These are phyloP conservation scores for Plotosus lineatus DNA, from an alignment of 2,113 vertebrate genomes.

Conservation along the genomic window DNA sequence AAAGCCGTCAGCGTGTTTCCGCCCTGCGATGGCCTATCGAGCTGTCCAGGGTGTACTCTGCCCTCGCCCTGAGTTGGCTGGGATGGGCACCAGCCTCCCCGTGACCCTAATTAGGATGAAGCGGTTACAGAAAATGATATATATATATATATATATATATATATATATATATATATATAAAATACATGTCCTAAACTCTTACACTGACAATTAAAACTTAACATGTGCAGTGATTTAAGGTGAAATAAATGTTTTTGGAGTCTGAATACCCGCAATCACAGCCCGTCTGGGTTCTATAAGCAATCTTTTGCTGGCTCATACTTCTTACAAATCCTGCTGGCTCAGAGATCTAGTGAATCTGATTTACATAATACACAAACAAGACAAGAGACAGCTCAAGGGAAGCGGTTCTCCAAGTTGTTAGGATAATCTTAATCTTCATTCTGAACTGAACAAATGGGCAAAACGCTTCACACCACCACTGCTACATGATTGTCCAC, in stretches of 20 bases:
- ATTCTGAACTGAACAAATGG: slow-evolving; percentile 14
- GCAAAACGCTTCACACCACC: slow-evolving; percentile 46
- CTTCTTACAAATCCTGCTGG: background rate
- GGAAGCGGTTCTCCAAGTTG: slow-evolving; percentile 20
- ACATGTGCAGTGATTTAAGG: background rate
- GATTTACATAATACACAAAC: slow-evolving; percentile 24
- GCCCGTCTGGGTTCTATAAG: background rate
- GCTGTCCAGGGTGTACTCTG: too few relatives aligned
- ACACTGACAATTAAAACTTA: background rate
- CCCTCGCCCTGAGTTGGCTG: too few relatives aligned
- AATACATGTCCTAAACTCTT: background rate
- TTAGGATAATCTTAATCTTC: slow-evolving; percentile 11
- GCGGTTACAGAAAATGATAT: too few relatives aligned
- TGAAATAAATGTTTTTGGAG: background rate
- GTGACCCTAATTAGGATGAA: too few relatives aligned
- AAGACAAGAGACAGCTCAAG: background rate
- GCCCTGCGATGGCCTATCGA: too few relatives aligned
- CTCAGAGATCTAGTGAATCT: background rate
- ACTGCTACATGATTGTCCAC: slow-evolving; percentile 55
- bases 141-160: too few relatives aligned
- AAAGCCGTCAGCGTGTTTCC: too few relatives aligned
- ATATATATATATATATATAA: too few relatives aligned
- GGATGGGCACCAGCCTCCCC: too few relatives aligned
- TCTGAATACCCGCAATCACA: background rate
- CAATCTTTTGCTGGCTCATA: slow-evolving; percentile 1